Conservation (phyloP, 2,797 vertebrate genomes). For the Coranthus polyacanthus region DNA sequence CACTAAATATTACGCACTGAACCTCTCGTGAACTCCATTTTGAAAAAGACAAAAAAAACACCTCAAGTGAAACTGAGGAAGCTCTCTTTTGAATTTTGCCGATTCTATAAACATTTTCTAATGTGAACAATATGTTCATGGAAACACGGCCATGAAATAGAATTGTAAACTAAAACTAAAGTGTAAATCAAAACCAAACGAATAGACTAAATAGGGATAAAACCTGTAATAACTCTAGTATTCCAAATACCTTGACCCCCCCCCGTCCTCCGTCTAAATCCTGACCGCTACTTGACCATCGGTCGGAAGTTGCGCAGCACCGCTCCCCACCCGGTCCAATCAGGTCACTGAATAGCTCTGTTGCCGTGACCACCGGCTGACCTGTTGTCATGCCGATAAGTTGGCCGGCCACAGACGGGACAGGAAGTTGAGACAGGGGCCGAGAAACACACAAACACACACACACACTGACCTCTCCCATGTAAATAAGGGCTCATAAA, state of each 20-base stretch:
- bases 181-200: no score
- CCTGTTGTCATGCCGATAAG: slow-evolving; percentile 73
- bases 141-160: no score
- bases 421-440: slow-evolving; percentile 82
- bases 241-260: slow-evolving; percentile 30
- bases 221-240: no score
- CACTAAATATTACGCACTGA: no score
- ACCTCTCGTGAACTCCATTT: no score
- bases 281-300: slow-evolving; percentile 71
- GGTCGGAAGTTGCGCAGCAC: slow-evolving; percentile 43
- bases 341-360: slow-evolving; percentile 44
- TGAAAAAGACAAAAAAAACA: no score
- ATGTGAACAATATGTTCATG: no score
- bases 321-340: slow-evolving; percentile 56
- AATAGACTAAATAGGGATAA: no score
- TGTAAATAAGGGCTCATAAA: slow-evolving; percentile 65
- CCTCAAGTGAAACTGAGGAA: no score
- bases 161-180: no score
- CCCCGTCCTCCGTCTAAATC: slow-evolving; percentile 41
- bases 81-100: no score
- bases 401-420: slow-evolving; percentile 73
- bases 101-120: no score
- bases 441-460: slow-evolving; percentile 41
- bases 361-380: slow-evolving; percentile 72
- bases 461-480: slow-evolving; percentile 39